Base-by-base conservation (phyloP, 2,888 invertebrate genomes). In the Zeuzera pyrina region DNA sequence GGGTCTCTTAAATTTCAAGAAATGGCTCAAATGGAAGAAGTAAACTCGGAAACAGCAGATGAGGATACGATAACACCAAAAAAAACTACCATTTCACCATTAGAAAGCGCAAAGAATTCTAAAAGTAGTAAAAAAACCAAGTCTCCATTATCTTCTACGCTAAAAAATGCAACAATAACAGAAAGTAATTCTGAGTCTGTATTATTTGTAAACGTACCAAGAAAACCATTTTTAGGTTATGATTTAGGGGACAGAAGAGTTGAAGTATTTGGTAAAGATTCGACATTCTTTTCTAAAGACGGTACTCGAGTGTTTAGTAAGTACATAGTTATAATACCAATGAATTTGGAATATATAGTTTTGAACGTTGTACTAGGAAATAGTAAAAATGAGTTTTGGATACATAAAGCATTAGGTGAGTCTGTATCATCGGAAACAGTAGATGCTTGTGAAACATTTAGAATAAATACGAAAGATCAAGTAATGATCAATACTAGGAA, bases 261-360 rank as follows among this genome's bases (percentile, higher is more conserved):
- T 2, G 78, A 81, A 59, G 63, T 71, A 11, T 72, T 79, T 42
- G 83, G 84, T 7, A 76, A 71, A 60, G 68, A 78, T 48, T 53
- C 58, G 1, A 52, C 53, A 33, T 84, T 49, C 55, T 78, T 69
- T 53, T 76, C 81, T 21, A 63, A 57, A 47, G 81, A 81, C 40
- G 81, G 79, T 2, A 72, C 74, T 11, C 57, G 57, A 33, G 51
- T 79, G 10, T 49, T 48, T 5, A 66, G 52, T 45, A 50, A 46
- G 40, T 78, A 81, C 45, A 68, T 57, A 28, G 54, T 74, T 35
- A 47, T 65, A 15, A 77, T 81, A 49, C 83, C 79, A 3, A 55
- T 54, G 36, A 77, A 81, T 43, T 37, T 61, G 7, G 81, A 81
- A 50, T 67, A 63, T 34, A 58, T 77, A 21, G 49, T 50, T 36